Evolutionary conservation across 2,888 invertebrate genomes (phyloP).

Genomic region (Drosophila pseudotakahashii): DNA sequence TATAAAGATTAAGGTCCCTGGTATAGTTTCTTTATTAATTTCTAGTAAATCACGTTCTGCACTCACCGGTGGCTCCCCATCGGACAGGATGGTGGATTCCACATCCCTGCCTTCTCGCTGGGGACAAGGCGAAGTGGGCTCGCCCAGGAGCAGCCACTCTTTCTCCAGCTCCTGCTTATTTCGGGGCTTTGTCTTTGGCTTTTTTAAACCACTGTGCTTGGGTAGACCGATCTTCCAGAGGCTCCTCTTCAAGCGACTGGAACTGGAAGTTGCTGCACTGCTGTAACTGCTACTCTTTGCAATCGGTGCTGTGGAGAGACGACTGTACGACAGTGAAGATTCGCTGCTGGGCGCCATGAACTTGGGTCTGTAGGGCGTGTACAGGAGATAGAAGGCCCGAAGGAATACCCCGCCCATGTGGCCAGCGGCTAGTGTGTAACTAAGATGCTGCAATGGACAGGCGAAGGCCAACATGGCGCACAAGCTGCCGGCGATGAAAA

Average conservation of each 20-base stretch:
- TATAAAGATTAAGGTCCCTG: too few species aligned
- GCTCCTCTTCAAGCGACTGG: slow-evolving; percentile 75
- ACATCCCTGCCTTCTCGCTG: slow-evolving; percentile 81
- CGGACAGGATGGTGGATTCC: slow-evolving; percentile 83
- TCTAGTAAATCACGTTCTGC: too few species aligned
- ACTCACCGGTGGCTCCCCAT: slow-evolving; percentile 82
- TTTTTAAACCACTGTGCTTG: slow-evolving; percentile 76
- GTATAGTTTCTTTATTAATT: too few species aligned
- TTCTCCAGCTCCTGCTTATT: slow-evolving; percentile 83
- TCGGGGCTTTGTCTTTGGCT: slow-evolving; percentile 73
- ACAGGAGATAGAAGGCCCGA: slow-evolving; percentile 83
- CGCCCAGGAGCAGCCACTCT: slow-evolving; percentile 84
- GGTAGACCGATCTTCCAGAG: slow-evolving; percentile 82
- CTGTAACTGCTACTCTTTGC: slow-evolving; percentile 69
- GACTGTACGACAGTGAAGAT: slow-evolving; percentile 83
- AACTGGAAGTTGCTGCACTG: slow-evolving; percentile 63
- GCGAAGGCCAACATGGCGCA: slow-evolving; percentile 86
- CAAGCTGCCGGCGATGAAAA: slow-evolving; percentile 86
- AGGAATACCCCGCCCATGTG: slow-evolving; percentile 81
- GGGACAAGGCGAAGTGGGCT: slow-evolving; percentile 84
- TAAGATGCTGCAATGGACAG: slow-evolving; percentile 86
- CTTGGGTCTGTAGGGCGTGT: slow-evolving; percentile 83
- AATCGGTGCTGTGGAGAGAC: slow-evolving; percentile 82
- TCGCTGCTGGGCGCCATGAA: slow-evolving; percentile 80
- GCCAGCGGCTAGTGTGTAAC: slow-evolving; percentile 84